phyloP scores from a whole-genome alignment of 2,797 vertebrate genomes.

The Cossypha caffra region DNA sequence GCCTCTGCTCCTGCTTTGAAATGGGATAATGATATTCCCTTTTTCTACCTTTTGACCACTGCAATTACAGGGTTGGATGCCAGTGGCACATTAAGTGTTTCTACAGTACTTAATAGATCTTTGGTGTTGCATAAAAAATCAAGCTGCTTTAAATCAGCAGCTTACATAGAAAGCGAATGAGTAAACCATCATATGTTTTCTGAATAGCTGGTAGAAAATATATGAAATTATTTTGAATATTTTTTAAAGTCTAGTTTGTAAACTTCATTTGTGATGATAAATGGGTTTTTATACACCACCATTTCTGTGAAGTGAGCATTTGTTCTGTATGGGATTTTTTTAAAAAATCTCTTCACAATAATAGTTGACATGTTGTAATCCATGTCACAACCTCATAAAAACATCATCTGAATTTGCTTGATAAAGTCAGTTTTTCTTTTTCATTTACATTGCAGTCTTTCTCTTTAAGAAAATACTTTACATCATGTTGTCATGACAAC shows the following conservation, averaged over 20 bases:
- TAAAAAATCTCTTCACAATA: not conserved
- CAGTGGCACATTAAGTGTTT: not conserved
- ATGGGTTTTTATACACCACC: not conserved
- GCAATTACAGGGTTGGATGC: constrained; percentile 26
- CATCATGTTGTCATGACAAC: constrained; percentile 78
- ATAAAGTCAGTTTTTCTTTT: constrained; percentile 47
- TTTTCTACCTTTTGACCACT: constrained; percentile 16
- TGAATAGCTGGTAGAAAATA: not conserved
- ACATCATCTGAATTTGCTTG: constrained; percentile 24
- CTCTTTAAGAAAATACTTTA: constrained; percentile 72
- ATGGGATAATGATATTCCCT: constrained; percentile 45
- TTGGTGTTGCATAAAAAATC: not conserved
- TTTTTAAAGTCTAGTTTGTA: not conserved
- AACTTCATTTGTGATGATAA: not conserved
- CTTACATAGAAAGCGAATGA: not conserved
- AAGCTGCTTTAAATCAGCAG: not conserved
- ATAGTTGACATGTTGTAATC: not conserved
- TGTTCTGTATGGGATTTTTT: not conserved
- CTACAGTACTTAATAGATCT: not conserved
- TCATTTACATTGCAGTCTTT: constrained; percentile 56
- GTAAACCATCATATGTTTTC: not conserved
- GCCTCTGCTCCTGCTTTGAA: constrained; percentile 20
- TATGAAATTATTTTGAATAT: not conserved
- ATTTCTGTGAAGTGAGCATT: not conserved
- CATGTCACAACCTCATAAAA: constrained; percentile 5